Evolutionary conservation across 2,113 vertebrate species (phyloP).

Genomic region (Donacobius atricapilla): DNA sequence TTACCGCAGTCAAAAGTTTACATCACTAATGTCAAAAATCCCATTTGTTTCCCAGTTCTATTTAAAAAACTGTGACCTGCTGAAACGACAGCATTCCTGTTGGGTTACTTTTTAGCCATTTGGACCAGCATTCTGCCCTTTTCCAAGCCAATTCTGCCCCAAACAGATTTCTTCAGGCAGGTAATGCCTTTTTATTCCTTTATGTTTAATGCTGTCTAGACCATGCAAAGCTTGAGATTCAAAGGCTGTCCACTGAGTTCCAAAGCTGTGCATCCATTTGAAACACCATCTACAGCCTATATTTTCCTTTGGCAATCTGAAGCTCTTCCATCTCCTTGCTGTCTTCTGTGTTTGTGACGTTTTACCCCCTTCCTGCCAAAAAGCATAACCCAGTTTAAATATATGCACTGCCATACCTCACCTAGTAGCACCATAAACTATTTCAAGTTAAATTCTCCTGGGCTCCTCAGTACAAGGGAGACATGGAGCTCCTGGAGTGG

Average conservation of each 20-base stretch:
- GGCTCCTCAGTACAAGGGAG: not conserved
- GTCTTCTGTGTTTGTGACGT: not conserved
- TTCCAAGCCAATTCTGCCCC: not conserved
- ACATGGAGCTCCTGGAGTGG: not conserved
- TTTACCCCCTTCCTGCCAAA: not conserved
- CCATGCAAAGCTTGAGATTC: rapidly evolving
- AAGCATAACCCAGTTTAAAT: not conserved
- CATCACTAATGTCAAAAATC: not conserved
- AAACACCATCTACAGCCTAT: not conserved
- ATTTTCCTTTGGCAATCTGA: not conserved
- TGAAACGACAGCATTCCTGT: not conserved
- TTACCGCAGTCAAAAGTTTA: not conserved
- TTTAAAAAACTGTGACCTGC: not conserved
- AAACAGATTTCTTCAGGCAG: not conserved
- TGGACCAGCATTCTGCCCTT: not conserved
- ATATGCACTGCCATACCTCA: not conserved
- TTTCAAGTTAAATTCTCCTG: not conserved
- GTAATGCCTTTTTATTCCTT: not conserved
- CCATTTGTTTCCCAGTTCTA: not conserved
- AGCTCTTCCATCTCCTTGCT: not conserved
- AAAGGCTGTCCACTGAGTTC: not conserved
- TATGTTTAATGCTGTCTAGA: not conserved
- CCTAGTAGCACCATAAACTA: rapidly evolving
- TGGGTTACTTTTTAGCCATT: not conserved
- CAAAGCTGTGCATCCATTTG: not conserved